Evolutionary conservation across 2,888 invertebrate genomes (phyloP).

Genomic region (Drosophila pseudotakahashii): DNA sequence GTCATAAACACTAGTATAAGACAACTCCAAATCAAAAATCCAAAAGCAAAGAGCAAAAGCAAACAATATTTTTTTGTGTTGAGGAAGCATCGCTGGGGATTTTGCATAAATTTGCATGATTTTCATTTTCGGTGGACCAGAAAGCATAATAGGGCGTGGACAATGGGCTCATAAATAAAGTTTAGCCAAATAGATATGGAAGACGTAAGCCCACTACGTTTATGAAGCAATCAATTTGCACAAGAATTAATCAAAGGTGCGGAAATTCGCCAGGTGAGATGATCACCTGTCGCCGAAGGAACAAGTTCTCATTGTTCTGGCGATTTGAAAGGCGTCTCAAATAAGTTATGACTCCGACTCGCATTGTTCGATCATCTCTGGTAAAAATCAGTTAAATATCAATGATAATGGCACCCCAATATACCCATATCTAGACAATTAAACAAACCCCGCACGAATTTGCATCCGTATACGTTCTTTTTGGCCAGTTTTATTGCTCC

Average conservation of each 20-base stretch:
- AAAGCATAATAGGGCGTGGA: slow-evolving; percentile 43
- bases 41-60: slow-evolving; percentile 19
- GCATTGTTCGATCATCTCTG: slow-evolving; percentile 15
- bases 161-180: slow-evolving; percentile 41
- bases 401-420: slow-evolving; percentile 23
- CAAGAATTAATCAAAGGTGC: slow-evolving; percentile 32
- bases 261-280: slow-evolving; percentile 9
- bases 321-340: slow-evolving; percentile 38
- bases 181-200: neutral
- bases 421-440: slow-evolving; percentile 1
- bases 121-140: slow-evolving; percentile 14
- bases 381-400: slow-evolving; percentile 20
- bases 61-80: slow-evolving; percentile 23
- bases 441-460: slow-evolving; percentile 12
- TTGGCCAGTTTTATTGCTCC: slow-evolving; percentile 55
- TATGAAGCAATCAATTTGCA: slow-evolving; percentile 28
- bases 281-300: slow-evolving; percentile 47
- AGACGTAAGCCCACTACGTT: slow-evolving; percentile 11
- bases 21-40: neutral
- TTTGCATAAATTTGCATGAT: slow-evolving; percentile 50
- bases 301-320: slow-evolving; percentile 71
- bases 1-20: neutral
- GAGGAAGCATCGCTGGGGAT: slow-evolving; percentile 26
- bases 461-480: slow-evolving; percentile 24
- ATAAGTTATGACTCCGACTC: slow-evolving; percentile 37